Evolutionary conservation across 2,113 vertebrate species (phyloP), one percentile per base, ranked within the genome.

Genomic region (Serilophus lunatus): DNA sequence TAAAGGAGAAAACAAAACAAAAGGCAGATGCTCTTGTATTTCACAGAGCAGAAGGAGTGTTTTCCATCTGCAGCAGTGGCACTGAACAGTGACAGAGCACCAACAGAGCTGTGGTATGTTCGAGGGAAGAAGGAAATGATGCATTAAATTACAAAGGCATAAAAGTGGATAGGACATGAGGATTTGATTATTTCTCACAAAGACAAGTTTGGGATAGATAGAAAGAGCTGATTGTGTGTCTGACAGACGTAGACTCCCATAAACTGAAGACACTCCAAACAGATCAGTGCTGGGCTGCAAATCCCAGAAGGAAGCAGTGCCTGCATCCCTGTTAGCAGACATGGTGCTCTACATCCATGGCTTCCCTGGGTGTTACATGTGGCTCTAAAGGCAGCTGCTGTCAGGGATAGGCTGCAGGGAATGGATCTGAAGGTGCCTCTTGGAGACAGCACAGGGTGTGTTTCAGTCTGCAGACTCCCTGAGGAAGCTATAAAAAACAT

Each of bases 401-500:
- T 8, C 45, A 60, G 56, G 35, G 49, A 53, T 25, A 40, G 35
- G 68, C 86, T 83, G 80, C 93, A 71, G 82, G 35, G 70, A 78
- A 88, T 45, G 49, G 44, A 31, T 84, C 53, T 91, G 82, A 93
- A 93, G 94, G 90, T 94, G 92, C 79, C 88, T 90, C 88, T 54
- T 78, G 86, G 53, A 95, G 56, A 71, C 49, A 71, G 71, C 80
- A 45, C 61, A 63, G 88, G 77, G 69, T 68, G 75, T 88, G 92
- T 81, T 92, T 80, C n/a, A 66, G 79, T 4, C 76, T 90, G 86
- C 94, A 96, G 64, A 79, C 69, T 91, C 71, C 90, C 75, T 5
- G n/a, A 77, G 65, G 89, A 88, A 85, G 78, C 83, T 89, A 89
- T 72, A 90, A 88, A 86, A 89, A 94, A 82, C 89, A 89, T 64